These are phyloP conservation scores for Epizoanthus scotinus DNA, from an alignment of 92 coral and sea anemone genomes.

Conservation along the genomic window DNA sequence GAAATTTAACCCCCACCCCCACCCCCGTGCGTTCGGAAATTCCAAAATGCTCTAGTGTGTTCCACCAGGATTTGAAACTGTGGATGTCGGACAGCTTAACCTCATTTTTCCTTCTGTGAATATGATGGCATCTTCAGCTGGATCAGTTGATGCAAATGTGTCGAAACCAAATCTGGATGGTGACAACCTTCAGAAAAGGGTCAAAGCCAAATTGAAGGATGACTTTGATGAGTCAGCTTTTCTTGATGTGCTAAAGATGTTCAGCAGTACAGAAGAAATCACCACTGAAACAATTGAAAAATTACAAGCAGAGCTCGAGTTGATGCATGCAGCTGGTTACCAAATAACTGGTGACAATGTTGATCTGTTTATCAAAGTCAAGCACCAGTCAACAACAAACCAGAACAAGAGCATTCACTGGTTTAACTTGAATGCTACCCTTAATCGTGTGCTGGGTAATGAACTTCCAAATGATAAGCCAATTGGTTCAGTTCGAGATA, in stretches of 20 bases:
- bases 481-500: constrained; percentile 31
- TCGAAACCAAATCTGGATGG: constrained; percentile 13
- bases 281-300: not conserved
- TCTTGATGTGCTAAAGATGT: constrained; percentile 15
- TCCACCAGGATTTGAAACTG: not conserved
- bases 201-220: constrained; percentile 9
- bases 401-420: constrained; percentile 60
- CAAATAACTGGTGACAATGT: constrained; percentile 57
- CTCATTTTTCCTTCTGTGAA: not conserved
- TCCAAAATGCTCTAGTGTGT: too few relatives aligned
- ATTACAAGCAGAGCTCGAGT: not conserved
- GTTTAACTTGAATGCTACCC: constrained; percentile 56
- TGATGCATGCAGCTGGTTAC: constrained; percentile 36
- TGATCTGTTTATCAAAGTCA: constrained; percentile 48
- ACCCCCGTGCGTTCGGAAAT: too few relatives aligned
- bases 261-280: constrained; percentile 8
- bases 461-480: constrained; percentile 21
- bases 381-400: constrained; percentile 45
- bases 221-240: constrained; percentile 4
- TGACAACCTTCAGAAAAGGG: not conserved
- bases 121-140: not conserved
- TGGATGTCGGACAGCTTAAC: not conserved
- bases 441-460: constrained; percentile 39
- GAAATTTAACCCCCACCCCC: too few relatives aligned
- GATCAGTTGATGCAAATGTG: not conserved